Evolutionary conservation across 2,888 invertebrate species (phyloP).

Genomic region (Rhaphigaster nebulosa): DNA sequence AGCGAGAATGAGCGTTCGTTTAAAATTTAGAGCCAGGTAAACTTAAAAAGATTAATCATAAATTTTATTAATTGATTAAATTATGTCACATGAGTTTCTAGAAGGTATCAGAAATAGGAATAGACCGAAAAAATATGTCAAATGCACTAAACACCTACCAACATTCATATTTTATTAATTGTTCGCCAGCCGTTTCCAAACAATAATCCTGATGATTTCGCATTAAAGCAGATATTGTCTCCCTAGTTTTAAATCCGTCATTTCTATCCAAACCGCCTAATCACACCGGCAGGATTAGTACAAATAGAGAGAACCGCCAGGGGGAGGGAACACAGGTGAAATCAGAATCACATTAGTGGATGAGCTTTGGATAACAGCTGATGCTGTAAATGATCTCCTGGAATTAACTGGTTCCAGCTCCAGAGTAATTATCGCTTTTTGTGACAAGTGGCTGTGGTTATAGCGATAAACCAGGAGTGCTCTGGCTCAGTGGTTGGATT

Average conservation of each 20-base stretch:
- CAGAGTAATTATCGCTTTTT: slow-evolving; percentile 26
- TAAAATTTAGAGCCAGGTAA: too few species aligned
- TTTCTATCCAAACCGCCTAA: not conserved
- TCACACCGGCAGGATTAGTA: not conserved
- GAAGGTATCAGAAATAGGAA: too few species aligned
- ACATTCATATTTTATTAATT: too few species aligned
- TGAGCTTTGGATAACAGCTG: slow-evolving; percentile 28
- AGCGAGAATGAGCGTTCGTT: too few species aligned
- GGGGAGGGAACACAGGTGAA: not conserved
- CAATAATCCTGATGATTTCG: too few species aligned
- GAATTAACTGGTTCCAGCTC: slow-evolving; percentile 21
- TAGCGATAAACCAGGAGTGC: not conserved
- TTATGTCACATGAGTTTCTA: too few species aligned
- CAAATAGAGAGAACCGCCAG: not conserved
- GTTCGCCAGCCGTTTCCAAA: too few species aligned
- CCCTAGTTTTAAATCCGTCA: not conserved
- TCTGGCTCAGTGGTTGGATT: not conserved
- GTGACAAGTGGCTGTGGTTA: slow-evolving; percentile 18
- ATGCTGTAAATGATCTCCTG: slow-evolving; percentile 28
- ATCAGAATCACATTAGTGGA: slow-evolving; percentile 30
- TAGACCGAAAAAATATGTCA: too few species aligned
- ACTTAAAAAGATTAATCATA: too few species aligned
- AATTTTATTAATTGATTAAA: too few species aligned
- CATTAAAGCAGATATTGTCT: too few species aligned
- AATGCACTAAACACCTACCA: too few species aligned